Conservation (phyloP, 53 echinoderm and acorn worm species). For the Stichopus horrens region DNA sequence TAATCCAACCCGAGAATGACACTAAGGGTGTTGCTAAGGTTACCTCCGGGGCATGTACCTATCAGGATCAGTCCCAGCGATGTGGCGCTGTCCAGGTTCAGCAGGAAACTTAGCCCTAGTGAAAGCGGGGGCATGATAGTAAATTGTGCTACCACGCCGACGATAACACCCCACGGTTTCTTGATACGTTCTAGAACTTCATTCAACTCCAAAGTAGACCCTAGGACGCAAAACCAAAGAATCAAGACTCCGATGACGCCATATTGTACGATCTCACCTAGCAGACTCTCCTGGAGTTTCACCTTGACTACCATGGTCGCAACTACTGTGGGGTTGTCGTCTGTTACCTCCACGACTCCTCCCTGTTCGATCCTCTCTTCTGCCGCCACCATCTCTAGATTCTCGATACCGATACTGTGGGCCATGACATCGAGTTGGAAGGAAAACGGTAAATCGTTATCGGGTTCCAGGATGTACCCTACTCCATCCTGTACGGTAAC, state of each 20-base stretch:
- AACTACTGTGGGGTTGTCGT: background rate
- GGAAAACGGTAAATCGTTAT: background rate
- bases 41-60: slow-evolving; percentile 39
- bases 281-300: background rate
- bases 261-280: slow-evolving; percentile 21
- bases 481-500: slow-evolving; percentile 1
- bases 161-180: slow-evolving; percentile 50
- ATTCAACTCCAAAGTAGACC: slow-evolving; percentile 5
- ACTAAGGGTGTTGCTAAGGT: slow-evolving; percentile 39
- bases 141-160: slow-evolving; percentile 33
- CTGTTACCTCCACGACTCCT: slow-evolving; percentile 9
- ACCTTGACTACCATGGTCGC: slow-evolving; percentile 35
- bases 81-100: slow-evolving; percentile 21
- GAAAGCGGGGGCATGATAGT: slow-evolving; percentile 46
- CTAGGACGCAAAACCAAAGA: slow-evolving; percentile 21
- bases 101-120: slow-evolving; percentile 2
- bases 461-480: slow-evolving; percentile 21
- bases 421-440: background rate
- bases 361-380: slow-evolving; percentile 29
- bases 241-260: background rate
- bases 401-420: slow-evolving; percentile 48
- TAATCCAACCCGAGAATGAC: slow-evolving; percentile 31
- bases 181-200: slow-evolving; percentile 19
- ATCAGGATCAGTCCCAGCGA: slow-evolving; percentile 36
- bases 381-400: slow-evolving; percentile 32